Conservation (phyloP, 2,113 vertebrate species). For the Macquaria ambigua region DNA sequence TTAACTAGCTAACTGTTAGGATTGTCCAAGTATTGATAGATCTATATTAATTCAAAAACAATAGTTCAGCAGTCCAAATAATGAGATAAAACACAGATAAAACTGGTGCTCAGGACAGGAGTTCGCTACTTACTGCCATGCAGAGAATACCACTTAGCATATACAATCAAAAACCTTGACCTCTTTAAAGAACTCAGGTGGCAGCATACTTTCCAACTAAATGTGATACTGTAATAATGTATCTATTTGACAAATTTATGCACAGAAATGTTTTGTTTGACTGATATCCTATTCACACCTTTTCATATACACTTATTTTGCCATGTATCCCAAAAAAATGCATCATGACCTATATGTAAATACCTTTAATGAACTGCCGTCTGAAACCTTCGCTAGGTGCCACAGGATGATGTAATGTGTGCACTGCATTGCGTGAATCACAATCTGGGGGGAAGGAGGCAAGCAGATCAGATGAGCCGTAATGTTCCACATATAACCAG, state of each 20-base stretch:
- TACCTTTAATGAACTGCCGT: constrained; percentile 94
- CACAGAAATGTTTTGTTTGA: background rate
- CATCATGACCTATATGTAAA: background rate
- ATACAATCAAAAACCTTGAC: background rate
- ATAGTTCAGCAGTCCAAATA: background rate
- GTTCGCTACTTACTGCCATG: background rate
- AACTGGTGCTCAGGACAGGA: background rate
- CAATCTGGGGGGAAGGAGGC: constrained; percentile 86
- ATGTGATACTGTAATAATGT: background rate
- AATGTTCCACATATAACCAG: background rate
- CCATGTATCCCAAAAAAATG: background rate
- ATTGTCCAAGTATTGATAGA: background rate
- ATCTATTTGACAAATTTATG: background rate
- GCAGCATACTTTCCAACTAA: background rate
- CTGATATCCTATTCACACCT: background rate
- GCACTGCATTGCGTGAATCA: constrained; percentile 96
- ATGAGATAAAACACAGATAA: background rate
- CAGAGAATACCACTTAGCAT: background rate
- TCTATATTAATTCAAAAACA: background rate
- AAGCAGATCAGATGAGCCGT: background rate
- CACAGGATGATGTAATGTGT: constrained; percentile 98
- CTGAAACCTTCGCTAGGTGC: constrained; percentile 95
- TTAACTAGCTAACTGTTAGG: background rate
- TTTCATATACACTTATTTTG: background rate
- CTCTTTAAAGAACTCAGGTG: background rate